Evolutionary conservation across 2,113 vertebrate genomes (phyloP).

Genomic region (Psilopogon haemacephalus): DNA sequence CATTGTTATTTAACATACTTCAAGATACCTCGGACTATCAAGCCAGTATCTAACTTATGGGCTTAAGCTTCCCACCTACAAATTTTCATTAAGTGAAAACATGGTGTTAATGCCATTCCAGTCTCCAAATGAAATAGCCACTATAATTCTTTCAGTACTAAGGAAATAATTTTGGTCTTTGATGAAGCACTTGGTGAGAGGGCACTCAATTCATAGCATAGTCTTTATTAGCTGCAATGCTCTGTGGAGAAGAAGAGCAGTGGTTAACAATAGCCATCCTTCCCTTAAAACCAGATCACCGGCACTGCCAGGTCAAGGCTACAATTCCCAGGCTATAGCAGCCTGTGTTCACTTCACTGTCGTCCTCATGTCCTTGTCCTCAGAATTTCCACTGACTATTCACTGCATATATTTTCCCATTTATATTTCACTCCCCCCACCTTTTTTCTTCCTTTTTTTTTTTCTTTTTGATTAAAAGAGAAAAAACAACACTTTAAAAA

Average conservation of each 20-base stretch:
- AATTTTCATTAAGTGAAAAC: too few relatives aligned
- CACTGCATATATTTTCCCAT: neutral
- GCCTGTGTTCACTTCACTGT: neutral
- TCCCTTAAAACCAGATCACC: neutral
- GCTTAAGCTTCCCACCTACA: too few relatives aligned
- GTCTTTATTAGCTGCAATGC: neutral
- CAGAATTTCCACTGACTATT: neutral
- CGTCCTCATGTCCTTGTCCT: neutral
- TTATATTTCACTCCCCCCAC: neutral
- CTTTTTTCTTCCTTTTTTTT: too few relatives aligned
- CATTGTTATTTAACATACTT: too few relatives aligned
- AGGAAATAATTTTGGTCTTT: too few relatives aligned
- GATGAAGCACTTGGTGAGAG: too few relatives aligned
- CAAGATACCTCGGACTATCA: too few relatives aligned
- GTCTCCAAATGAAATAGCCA: too few relatives aligned
- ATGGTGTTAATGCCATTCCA: too few relatives aligned
- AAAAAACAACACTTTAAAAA: neutral
- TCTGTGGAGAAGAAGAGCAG: neutral
- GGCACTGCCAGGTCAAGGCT: neutral
- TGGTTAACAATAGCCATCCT: neutral
- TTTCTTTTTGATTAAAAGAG: neutral
- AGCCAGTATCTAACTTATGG: too few relatives aligned
- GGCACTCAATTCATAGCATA: too few relatives aligned
- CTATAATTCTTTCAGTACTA: too few relatives aligned
- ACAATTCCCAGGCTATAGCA: neutral